Evolutionary conservation across 2,113 vertebrate species (phyloP).

Genomic region (Hyaena hyaena): DNA sequence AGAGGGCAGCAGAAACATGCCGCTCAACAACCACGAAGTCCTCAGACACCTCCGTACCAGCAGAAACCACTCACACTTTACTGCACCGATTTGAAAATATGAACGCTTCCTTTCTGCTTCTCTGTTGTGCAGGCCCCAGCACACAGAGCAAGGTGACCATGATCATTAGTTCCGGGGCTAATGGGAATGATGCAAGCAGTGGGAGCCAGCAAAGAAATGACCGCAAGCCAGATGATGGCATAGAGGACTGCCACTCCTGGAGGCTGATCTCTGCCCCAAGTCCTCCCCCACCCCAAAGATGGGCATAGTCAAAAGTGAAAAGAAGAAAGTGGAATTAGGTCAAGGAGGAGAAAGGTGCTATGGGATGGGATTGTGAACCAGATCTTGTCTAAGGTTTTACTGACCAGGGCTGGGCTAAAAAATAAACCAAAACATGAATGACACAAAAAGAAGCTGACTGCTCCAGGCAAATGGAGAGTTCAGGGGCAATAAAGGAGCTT

Average conservation of each 20-base stretch:
- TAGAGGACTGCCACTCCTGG: not conserved
- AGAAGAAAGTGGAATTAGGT: not conserved
- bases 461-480: not conserved
- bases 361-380: not conserved
- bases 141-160: not conserved
- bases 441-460: not conserved
- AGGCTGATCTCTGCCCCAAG: not conserved
- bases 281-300: not conserved
- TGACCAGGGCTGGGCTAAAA: not conserved
- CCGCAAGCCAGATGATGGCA: not conserved
- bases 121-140: not conserved
- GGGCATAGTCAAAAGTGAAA: not conserved
- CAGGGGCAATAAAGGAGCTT: not conserved
- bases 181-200: fast-evolving
- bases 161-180: not conserved
- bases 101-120: not conserved
- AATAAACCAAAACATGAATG: not conserved
- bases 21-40: not conserved
- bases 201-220: not conserved
- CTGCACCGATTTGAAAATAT: not conserved
- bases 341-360: not conserved
- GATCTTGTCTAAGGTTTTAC: not conserved
- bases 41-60: not conserved
- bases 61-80: not conserved
- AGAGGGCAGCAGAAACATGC: not conserved